phyloP scores from a whole-genome alignment of 2,113 vertebrate species.

The Procavia capensis region DNA sequence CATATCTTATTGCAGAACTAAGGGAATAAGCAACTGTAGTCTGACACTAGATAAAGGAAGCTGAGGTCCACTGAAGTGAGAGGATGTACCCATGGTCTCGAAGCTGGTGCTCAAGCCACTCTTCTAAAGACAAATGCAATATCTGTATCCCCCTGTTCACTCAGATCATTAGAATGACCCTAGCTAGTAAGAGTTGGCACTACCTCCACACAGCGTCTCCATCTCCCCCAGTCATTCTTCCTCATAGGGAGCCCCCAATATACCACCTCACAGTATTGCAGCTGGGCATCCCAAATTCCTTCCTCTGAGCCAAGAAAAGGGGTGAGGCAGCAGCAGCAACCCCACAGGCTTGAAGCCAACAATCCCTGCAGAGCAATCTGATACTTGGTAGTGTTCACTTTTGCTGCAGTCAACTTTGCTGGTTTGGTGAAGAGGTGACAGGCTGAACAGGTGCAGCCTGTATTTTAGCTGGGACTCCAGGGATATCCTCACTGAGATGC shows the following conservation, averaged over 20 bases:
- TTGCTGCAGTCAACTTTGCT: conserved; percentile 29
- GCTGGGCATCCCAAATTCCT: not conserved
- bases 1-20: not conserved
- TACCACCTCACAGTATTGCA: not conserved
- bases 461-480: not conserved
- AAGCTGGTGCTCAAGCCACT: not conserved
- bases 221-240: not conserved
- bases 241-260: not conserved
- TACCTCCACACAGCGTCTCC: not conserved
- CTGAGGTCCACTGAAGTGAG: not conserved
- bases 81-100: not conserved
- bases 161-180: not conserved
- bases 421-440: conserved; percentile 24
- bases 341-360: not conserved
- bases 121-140: not conserved
- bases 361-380: not conserved
- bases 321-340: not conserved
- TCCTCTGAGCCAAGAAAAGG: not conserved
- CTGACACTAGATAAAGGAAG: not conserved
- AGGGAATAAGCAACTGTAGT: not conserved
- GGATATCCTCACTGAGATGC: not conserved
- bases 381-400: not conserved
- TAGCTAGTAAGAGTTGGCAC: not conserved
- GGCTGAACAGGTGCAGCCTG: conserved; percentile 41
- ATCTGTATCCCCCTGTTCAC: not conserved